Evolutionary conservation across 2,797 vertebrate genomes (phyloP), one percentile per base, ranked within the genome.

Genomic region (Nothura maculosa): DNA sequence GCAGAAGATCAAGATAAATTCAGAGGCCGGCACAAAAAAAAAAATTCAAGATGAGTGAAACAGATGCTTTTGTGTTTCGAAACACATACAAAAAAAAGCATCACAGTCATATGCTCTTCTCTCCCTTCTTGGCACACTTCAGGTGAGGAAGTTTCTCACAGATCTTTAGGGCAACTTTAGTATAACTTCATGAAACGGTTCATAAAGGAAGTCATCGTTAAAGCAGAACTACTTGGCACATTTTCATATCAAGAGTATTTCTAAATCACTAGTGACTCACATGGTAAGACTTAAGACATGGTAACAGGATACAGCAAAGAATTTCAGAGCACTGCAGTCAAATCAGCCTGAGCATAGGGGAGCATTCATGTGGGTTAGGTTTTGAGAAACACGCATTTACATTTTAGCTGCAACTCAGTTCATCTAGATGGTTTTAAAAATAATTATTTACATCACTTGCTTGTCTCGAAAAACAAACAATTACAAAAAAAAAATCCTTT

Each of bases 1-100:
- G 38, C n/a, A 40, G 25, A 62, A 78, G 12, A 79, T 60, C 38
- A 78, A 78, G 67, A 74, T 61, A 27, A 81, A 82, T 32, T 58
- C 58, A 48, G 34, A 40, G 30, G 47, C 57, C 57, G 86, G 58
- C 38, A 62, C 38, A 79, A 45, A 32, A 79, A 42, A 6, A 47
- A 47, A 8, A 47, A 47, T 6, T 68, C 12, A 50, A 24, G 16
- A 55, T 10, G 19, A 60, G 30, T 25, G 30, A 42, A 77, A 79
- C 8, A 27, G 63, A 18, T 6, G 6, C 19, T 73, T 32, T 11
- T 40, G 10, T 27, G 55, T 72, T 81, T 70, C 42, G 32, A 34
- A 22, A 8, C 4, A 50, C 40, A 40, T 13, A 40, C 38, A 38
- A 12, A 40, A 40, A 40, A 73, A 45, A 75, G 27, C 32, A 72